These are phyloP conservation scores for Ficedula albicollis DNA, from an alignment of 2,797 vertebrate genomes.

Conservation along the genomic window DNA sequence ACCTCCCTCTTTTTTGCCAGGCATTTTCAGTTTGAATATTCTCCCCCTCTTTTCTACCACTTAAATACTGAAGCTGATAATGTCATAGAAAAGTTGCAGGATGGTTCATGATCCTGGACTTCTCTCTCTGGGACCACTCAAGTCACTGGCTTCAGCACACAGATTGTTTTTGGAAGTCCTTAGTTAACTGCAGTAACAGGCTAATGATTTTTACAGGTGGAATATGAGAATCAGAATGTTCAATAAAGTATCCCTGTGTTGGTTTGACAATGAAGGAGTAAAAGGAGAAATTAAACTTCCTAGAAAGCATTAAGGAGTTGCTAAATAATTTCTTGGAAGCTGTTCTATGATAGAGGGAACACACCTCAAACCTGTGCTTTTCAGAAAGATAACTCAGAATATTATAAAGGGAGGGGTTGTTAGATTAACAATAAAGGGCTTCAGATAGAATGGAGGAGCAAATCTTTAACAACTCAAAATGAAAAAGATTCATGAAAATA, in stretches of 20 bases:
- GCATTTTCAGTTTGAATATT: not conserved
- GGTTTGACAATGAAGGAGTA: not conserved
- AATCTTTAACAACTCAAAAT: not conserved
- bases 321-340: not conserved
- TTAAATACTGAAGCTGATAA: not conserved
- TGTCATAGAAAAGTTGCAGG: not conserved
- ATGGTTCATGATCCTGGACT: not conserved
- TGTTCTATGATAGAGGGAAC: not conserved
- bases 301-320: not conserved
- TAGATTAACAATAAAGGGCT: not conserved
- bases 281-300: not conserved
- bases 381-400: not conserved
- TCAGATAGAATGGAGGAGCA: not conserved
- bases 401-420: not conserved
- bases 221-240: not conserved
- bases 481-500: not conserved
- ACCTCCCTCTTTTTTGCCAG: not conserved
- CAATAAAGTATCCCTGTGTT: not conserved
- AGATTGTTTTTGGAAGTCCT: not conserved
- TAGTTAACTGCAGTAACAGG: not conserved
- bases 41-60: not conserved
- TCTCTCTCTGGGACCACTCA: not conserved
- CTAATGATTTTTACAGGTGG: not conserved
- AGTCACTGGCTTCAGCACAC: not conserved
- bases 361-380: not conserved